Evolutionary conservation across 2,888 invertebrate species (phyloP).

Genomic region (Thereva unica): DNA sequence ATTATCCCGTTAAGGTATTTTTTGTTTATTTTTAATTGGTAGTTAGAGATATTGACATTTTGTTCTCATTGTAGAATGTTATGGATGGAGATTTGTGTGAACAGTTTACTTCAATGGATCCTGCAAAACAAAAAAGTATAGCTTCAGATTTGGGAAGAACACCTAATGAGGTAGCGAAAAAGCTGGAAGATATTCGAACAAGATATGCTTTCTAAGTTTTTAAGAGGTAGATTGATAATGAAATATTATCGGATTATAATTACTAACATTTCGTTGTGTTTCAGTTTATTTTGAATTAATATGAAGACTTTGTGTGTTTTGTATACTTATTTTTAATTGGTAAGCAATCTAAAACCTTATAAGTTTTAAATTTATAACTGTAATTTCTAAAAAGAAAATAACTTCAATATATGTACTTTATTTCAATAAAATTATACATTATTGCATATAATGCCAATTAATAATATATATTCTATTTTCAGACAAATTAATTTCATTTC

Average conservation of each 20-base stretch:
- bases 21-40: constrained; percentile 1
- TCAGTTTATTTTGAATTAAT: not conserved
- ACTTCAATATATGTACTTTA: too few species aligned
- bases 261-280: not conserved
- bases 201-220: constrained; percentile 91
- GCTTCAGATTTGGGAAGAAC: constrained; percentile 93
- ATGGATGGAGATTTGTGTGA: constrained; percentile 99
- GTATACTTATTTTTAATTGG: too few species aligned
- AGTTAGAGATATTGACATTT: constrained; percentile 8
- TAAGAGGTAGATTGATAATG: not conserved
- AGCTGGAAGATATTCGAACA: constrained; percentile 97
- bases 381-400: too few species aligned
- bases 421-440: not conserved
- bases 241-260: not conserved
- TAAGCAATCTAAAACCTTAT: too few species aligned
- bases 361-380: too few species aligned
- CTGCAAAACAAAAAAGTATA: constrained; percentile 91
- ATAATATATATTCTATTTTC: not conserved
- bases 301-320: too few species aligned
- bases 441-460: not conserved
- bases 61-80: constrained; percentile 73
- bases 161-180: constrained; percentile 96
- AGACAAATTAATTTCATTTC: not conserved
- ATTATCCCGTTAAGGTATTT: constrained; percentile 90
- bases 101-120: constrained; percentile 95